Percentiles rank a stretch among this genome's conserved stretches.
phyloP scores from a whole-genome alignment of 2,113 vertebrate species.

The Cervus canadensis region DNA sequence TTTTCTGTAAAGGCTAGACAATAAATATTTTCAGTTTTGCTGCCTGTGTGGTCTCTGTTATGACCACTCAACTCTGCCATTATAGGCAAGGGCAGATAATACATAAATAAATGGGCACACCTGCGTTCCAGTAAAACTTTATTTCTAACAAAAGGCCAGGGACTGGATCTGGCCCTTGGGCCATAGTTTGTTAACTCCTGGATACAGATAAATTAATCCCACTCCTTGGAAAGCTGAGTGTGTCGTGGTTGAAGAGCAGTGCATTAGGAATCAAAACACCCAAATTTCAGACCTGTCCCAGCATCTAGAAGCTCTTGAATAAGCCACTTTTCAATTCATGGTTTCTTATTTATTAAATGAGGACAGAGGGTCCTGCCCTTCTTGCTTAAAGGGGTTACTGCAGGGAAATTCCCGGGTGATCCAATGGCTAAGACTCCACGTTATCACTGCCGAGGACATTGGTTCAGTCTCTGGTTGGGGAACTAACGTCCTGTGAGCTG shows the following conservation, averaged over 20 bases:
- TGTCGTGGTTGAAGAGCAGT: neutral
- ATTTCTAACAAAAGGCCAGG: neutral
- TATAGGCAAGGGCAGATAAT: neutral
- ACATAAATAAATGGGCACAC: neutral
- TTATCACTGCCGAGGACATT: neutral
- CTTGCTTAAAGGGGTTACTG: neutral
- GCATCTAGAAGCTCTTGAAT: neutral
- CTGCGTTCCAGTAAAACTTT: neutral
- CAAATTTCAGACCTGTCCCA: neutral
- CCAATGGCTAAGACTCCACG: neutral
- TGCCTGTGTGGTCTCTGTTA: neutral
- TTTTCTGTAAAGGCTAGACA: neutral
- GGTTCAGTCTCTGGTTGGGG: neutral
- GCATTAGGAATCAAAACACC: neutral
- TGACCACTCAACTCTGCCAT: neutral
- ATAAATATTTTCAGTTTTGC: neutral
- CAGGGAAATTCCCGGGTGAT: neutral
- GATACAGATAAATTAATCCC: neutral
- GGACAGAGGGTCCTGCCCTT: neutral
- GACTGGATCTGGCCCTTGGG: neutral
- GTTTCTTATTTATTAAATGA: neutral
- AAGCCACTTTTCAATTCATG: neutral
- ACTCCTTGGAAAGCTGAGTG: neutral
- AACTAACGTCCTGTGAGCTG: neutral
- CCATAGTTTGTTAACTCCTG: neutral